Evolutionary conservation across 2,888 invertebrate species (phyloP).

Genomic region (Synanthedon myopaeformis): DNA sequence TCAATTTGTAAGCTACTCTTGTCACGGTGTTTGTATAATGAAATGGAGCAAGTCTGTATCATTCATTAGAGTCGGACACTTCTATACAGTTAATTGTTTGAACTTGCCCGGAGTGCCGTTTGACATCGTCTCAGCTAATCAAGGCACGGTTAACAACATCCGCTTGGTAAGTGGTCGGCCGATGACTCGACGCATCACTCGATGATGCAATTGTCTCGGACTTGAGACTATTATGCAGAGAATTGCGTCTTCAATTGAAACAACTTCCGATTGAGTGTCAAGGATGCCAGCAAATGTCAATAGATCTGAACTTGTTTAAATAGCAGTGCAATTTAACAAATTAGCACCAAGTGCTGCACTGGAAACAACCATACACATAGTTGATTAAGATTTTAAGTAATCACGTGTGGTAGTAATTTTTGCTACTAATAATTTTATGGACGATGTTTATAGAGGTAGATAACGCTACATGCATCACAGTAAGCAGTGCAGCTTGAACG

Average conservation of each 20-base stretch:
- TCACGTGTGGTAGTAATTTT: too few relatives aligned
- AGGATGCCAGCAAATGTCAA: conserved; percentile 45
- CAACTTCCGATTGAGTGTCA: conserved; percentile 64
- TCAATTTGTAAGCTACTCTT: conserved; percentile 61
- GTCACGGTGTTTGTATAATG: conserved; percentile 67
- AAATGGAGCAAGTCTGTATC: conserved; percentile 60
- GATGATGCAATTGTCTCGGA: conserved; percentile 59
- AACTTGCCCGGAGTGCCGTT: conserved; percentile 62
- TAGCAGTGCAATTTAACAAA: conserved; percentile 12
- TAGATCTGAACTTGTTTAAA: background rate
- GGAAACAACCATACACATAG: background rate
- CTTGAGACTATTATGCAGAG: conserved; percentile 26
- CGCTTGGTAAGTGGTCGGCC: conserved; percentile 55
- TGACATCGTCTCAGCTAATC: conserved; percentile 65
- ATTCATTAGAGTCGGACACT: conserved; percentile 69
- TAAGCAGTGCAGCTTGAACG: too few relatives aligned
- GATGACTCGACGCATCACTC: conserved; percentile 52
- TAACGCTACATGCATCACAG: too few relatives aligned
- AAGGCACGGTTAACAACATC: conserved; percentile 66
- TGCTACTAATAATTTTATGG: too few relatives aligned
- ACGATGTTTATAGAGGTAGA: too few relatives aligned
- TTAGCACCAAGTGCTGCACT: background rate
- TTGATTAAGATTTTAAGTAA: too few relatives aligned
- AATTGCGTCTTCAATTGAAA: conserved; percentile 40
- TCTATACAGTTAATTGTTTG: conserved; percentile 69